Conservation (phyloP, 1,140 invertebrate species). For the Sarcophaga bullata region DNA sequence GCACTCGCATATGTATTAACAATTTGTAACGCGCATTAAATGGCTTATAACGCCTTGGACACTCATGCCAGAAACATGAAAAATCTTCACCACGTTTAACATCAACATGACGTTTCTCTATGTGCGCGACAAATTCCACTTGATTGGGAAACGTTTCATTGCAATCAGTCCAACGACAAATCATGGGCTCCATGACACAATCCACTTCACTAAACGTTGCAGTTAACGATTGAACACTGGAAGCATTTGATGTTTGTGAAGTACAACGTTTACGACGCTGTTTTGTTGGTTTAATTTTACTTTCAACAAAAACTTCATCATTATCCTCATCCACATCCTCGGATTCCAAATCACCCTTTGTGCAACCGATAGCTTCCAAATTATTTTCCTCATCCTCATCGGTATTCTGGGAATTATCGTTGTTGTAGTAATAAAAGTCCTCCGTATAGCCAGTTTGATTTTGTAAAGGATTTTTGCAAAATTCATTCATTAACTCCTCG, state of each 20-base stretch:
- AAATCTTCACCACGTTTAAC: slow-evolving; percentile 87
- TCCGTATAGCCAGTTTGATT: not conserved
- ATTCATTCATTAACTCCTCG: slow-evolving; percentile 50
- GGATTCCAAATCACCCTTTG: not conserved
- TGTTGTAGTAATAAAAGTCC: slow-evolving; percentile 28
- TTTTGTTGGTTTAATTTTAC: slow-evolving; percentile 30
- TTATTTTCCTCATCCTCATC: slow-evolving; percentile 23
- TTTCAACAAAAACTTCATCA: slow-evolving; percentile 41
- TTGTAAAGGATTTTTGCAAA: slow-evolving; percentile 16
- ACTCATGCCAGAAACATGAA: slow-evolving; percentile 91
- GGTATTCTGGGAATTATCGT: slow-evolving; percentile 6
- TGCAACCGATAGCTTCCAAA: not conserved
- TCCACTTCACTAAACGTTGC: no score
- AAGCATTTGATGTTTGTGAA: slow-evolving; percentile 1
- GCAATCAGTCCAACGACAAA: slow-evolving; percentile 89
- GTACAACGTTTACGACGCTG: slow-evolving; percentile 23
- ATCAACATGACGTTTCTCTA: slow-evolving; percentile 91
- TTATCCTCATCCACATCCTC: not conserved
- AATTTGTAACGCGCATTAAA: slow-evolving; percentile 98
- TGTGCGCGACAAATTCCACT: slow-evolving; percentile 85
- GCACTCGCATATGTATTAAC: slow-evolving; percentile 95
- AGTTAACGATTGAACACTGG: slow-evolving; percentile 22
- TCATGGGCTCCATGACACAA: slow-evolving; percentile 57
- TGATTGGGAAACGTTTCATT: slow-evolving; percentile 81
- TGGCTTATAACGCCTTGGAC: slow-evolving; percentile 83